Percentiles rank a stretch among this genome's conserved stretches.
Conservation (phyloP, 2,888 invertebrate genomes). For the Folsomia candida region DNA sequence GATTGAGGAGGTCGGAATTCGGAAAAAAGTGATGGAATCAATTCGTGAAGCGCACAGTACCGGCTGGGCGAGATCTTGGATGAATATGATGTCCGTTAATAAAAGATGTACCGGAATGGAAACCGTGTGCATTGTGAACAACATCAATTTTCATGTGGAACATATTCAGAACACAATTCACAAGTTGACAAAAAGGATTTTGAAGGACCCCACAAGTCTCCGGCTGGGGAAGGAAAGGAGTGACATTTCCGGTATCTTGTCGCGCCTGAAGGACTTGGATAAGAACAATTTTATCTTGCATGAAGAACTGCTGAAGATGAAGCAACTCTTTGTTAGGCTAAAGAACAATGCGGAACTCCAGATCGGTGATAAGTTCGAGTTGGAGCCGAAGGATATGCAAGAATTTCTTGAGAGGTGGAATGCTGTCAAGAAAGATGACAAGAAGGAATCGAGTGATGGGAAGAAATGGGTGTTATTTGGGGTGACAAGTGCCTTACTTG, state of each 20-base stretch:
- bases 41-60: conserved; percentile 27
- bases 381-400: background rate
- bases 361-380: conserved; percentile 1
- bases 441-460: no score
- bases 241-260: conserved; percentile 10
- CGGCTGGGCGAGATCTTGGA: conserved; percentile 23
- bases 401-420: background rate
- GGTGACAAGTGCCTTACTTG: no score
- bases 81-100: conserved; percentile 12
- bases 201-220: conserved; percentile 9
- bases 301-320: background rate
- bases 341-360: conserved; percentile 17
- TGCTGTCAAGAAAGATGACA: background rate
- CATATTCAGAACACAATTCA: conserved; percentile 11
- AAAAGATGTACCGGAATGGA: conserved; percentile 24
- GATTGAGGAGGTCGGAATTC: conserved; percentile 23
- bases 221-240: conserved; percentile 19
- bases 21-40: conserved; percentile 26
- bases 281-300: background rate
- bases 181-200: conserved; percentile 11
- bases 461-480: no score
- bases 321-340: background rate
- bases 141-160: conserved; percentile 20
- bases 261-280: background rate
- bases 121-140: conserved; percentile 22